Evolutionary conservation across 1,140 invertebrate genomes (phyloP).

Genomic region (Caenorhabditis remanei): DNA sequence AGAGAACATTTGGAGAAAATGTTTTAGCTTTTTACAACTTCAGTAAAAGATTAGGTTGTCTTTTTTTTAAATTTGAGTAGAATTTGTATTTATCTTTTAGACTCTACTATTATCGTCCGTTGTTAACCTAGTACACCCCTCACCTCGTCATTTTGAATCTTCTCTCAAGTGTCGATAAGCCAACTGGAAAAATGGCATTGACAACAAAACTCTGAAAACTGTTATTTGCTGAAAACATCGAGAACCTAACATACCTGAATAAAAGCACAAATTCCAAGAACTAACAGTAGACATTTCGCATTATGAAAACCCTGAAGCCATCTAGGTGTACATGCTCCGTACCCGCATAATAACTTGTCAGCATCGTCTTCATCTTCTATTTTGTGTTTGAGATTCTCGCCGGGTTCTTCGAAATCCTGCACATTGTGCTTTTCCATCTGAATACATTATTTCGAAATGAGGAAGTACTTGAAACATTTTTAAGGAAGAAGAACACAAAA

Average conservation of each 20-base stretch:
- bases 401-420: slow-evolving; percentile 56
- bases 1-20: too few relatives aligned
- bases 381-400: slow-evolving; percentile 54
- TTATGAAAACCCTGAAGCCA: slow-evolving; percentile 77
- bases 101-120: too few relatives aligned
- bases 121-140: neutral
- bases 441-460: neutral
- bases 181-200: slow-evolving; percentile 77
- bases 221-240: too few relatives aligned
- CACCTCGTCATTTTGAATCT: slow-evolving; percentile 78
- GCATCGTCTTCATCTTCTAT: slow-evolving; percentile 64
- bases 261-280: slow-evolving; percentile 75
- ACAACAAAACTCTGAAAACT: slow-evolving; percentile 71
- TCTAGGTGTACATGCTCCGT: slow-evolving; percentile 73
- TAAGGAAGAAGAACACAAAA: neutral
- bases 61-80: too few relatives aligned
- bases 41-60: too few relatives aligned
- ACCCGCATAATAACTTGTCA: slow-evolving; percentile 69
- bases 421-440: slow-evolving; percentile 61
- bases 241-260: slow-evolving; percentile 38
- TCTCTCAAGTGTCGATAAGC: slow-evolving; percentile 76
- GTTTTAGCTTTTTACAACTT: too few relatives aligned
- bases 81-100: too few relatives aligned
- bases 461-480: slow-evolving; percentile 14
- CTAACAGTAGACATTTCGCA: slow-evolving; percentile 75